These are phyloP conservation scores for Amphilophus citrinellus DNA, from an alignment of 2,113 vertebrate species.

Conservation along the genomic window DNA sequence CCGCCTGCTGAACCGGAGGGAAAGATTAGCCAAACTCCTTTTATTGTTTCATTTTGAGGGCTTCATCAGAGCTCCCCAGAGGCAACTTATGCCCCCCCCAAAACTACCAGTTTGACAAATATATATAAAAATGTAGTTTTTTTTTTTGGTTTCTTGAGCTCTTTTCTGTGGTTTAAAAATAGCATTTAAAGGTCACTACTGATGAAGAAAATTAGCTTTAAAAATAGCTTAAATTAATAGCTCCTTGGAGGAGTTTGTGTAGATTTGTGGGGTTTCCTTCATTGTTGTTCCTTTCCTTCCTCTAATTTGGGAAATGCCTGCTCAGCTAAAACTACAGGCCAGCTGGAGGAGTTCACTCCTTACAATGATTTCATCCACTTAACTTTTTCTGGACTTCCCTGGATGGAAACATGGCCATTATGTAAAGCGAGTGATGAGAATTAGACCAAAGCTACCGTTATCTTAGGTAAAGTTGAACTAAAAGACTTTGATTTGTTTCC, in stretches of 20 bases:
- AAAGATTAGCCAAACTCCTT: conserved; percentile 30
- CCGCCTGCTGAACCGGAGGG: conserved; percentile 21
- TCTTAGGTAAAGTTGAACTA: conserved; percentile 7
- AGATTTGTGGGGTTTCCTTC: conserved; percentile 48
- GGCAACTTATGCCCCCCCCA: not conserved
- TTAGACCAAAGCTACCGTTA: conserved; percentile 4
- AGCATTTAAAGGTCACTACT: not conserved
- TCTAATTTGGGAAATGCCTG: conserved; percentile 67
- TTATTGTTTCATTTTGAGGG: conserved; percentile 20
- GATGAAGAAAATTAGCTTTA: not conserved
- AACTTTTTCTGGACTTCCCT: conserved; percentile 24
- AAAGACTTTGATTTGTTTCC: conserved; percentile 15
- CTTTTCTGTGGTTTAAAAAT: not conserved
- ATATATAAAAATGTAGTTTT: not conserved
- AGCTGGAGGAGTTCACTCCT: conserved; percentile 58
- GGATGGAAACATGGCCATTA: not conserved
- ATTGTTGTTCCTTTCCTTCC: conserved; percentile 57
- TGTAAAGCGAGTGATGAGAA: conserved; percentile 12
- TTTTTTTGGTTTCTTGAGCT: not conserved
- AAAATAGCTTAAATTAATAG: not conserved
- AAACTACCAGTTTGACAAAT: not conserved
- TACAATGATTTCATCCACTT: conserved; percentile 24
- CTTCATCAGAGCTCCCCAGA: not conserved
- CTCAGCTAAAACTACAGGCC: conserved; percentile 72
- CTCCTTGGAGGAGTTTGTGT: not conserved